Evolutionary conservation across 2,797 vertebrate genomes (phyloP).

Genomic region (Pangasius krempfi): DNA sequence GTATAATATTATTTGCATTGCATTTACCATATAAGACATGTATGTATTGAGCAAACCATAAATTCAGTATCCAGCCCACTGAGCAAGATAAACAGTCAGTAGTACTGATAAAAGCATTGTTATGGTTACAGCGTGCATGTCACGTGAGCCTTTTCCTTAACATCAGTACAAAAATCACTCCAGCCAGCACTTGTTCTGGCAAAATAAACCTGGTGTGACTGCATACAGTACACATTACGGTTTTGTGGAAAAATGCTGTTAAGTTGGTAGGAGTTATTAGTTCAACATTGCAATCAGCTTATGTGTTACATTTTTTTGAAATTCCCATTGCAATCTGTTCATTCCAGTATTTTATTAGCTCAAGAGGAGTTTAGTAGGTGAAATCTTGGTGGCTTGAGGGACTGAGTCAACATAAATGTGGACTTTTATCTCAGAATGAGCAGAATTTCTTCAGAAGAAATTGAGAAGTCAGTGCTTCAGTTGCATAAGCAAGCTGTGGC

Average conservation of each 20-base stretch:
- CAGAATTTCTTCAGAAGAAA: neutral
- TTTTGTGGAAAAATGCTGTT: neutral
- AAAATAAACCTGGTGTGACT: too few relatives aligned
- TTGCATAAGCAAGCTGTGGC: neutral
- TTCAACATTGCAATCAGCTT: neutral
- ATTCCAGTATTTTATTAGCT: neutral
- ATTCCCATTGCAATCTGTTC: neutral
- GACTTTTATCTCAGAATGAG: neutral
- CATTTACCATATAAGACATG: neutral
- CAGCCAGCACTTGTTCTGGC: too few relatives aligned
- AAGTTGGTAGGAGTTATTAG: neutral
- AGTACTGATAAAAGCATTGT: too few relatives aligned
- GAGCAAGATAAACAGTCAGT: too few relatives aligned
- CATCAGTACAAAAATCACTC: too few relatives aligned
- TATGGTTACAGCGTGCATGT: too few relatives aligned
- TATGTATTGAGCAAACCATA: neutral
- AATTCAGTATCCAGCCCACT: neutral
- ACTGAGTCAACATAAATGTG: neutral
- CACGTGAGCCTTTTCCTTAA: too few relatives aligned
- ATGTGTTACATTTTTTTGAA: neutral
- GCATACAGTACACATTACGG: too few relatives aligned
- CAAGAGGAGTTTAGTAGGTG: too few relatives aligned
- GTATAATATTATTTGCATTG: neutral
- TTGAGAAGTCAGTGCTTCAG: neutral
- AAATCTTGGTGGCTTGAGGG: neutral